Evolutionary conservation across 2,113 vertebrate genomes (phyloP).

Genomic region (Gasterosteus aculeatus): DNA sequence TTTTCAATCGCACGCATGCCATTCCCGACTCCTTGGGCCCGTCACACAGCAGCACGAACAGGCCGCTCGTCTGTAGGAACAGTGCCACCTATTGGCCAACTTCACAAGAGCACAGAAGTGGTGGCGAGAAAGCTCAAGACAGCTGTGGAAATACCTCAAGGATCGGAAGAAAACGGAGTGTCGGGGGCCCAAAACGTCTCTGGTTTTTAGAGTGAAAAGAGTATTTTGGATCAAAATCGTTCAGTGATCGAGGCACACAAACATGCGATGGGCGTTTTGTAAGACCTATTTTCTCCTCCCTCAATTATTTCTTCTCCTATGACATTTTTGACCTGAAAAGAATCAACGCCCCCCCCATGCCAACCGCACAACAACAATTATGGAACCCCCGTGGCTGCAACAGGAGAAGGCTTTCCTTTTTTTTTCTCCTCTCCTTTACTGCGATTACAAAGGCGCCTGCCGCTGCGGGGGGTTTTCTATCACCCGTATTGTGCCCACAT

Average conservation of each 20-base stretch:
- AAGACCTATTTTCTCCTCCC: neutral
- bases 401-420: neutral
- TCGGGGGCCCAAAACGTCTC: neutral
- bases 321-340: neutral
- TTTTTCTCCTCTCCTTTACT: conserved; percentile 12
- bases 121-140: neutral
- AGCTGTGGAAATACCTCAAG: neutral
- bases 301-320: neutral
- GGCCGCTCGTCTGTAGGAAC: conserved; percentile 62
- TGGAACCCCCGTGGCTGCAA: conserved; percentile 29
- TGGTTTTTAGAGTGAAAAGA: neutral
- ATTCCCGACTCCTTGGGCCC: conserved; percentile 37
- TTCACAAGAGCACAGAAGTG: conserved; percentile 30
- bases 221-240: neutral
- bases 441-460: conserved; percentile 57
- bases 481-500: conserved; percentile 32
- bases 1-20: conserved; percentile 62
- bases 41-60: conserved; percentile 6
- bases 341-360: conserved; percentile 18
- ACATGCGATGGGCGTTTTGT: neutral
- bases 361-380: conserved; percentile 37
- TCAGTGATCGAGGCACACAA: too few relatives aligned
- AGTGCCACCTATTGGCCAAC: conserved; percentile 72
- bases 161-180: neutral
- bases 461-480: conserved; percentile 28